Conservation (phyloP, 2,888 invertebrate species). For the Hymenopus coronatus region DNA sequence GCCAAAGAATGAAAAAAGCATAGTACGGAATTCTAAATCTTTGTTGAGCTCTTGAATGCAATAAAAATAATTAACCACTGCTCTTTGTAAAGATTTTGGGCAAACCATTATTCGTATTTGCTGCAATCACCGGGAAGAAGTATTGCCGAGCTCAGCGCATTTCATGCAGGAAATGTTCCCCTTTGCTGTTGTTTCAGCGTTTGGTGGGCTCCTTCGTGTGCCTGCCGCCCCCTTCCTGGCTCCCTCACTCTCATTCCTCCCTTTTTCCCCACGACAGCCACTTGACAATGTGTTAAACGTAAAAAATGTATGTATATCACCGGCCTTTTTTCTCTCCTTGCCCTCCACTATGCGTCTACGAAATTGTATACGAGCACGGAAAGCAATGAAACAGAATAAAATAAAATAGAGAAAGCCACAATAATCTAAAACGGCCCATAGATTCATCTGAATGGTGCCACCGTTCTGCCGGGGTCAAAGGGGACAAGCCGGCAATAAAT, state of each 20-base stretch:
- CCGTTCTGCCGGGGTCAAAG: constrained; percentile 28
- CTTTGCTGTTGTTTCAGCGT: neutral
- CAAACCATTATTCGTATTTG: neutral
- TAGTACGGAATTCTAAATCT: neutral
- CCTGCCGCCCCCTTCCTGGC: neutral
- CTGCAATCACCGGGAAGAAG: neutral
- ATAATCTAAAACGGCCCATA: constrained; percentile 32
- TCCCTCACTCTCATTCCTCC: neutral
- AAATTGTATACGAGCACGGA: constrained; percentile 13
- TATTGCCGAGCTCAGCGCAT: neutral
- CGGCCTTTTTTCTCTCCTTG: neutral
- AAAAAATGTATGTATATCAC: constrained; percentile 5
- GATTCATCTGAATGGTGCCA: constrained; percentile 32
- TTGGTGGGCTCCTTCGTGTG: neutral
- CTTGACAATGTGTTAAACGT: constrained; percentile 16
- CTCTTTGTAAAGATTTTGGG: neutral
- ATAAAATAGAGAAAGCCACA: constrained; percentile 28
- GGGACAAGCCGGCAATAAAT: constrained; percentile 30
- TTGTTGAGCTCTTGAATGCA: no score
- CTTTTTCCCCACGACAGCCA: neutral
- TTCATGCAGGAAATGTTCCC: neutral
- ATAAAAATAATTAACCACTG: neutral
- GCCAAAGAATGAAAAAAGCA: no score
- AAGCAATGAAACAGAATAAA: constrained; percentile 14
- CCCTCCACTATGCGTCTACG: neutral